phyloP scores from a whole-genome alignment of 2,888 invertebrate genomes.

The Cheilosia variabilis region DNA sequence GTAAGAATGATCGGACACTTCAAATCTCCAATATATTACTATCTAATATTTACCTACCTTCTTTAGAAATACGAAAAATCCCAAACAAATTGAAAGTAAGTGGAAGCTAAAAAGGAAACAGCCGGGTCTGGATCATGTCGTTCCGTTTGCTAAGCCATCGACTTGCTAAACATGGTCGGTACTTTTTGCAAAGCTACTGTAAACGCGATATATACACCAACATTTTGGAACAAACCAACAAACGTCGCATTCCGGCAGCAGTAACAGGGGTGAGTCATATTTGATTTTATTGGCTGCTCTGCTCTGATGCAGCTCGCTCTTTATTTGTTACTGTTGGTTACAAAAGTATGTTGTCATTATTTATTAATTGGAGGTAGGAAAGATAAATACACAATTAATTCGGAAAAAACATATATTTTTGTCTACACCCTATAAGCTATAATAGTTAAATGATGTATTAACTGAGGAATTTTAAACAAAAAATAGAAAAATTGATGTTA shows the following conservation, averaged over 20 bases:
- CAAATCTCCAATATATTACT: background rate
- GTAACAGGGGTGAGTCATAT: conserved; percentile 79
- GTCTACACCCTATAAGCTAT: background rate
- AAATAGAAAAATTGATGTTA: background rate
- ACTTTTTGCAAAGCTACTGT: conserved; percentile 84
- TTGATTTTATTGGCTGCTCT: conserved; percentile 12
- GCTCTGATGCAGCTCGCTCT: background rate
- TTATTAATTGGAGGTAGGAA: background rate
- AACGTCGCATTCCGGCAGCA: conserved; percentile 80
- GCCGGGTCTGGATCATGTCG: conserved; percentile 83
- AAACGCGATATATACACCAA: conserved; percentile 85
- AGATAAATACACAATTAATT: background rate
- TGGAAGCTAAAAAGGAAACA: conserved; percentile 15
- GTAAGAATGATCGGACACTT: background rate
- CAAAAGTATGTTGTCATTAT: conserved; percentile 47
- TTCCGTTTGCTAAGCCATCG: conserved; percentile 85
- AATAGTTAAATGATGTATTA: background rate
- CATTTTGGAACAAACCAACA: conserved; percentile 83
- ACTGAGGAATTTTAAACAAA: background rate
- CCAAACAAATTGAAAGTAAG: background rate
- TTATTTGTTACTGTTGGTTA: conserved; percentile 26
- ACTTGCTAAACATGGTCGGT: conserved; percentile 87
- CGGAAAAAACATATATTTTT: background rate
- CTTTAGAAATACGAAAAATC: too few relatives aligned
- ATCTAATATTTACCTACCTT: too few relatives aligned